These are phyloP conservation scores for Drosophila parabipectinata DNA, from an alignment of 1,140 invertebrate species.

Conservation along the genomic window DNA sequence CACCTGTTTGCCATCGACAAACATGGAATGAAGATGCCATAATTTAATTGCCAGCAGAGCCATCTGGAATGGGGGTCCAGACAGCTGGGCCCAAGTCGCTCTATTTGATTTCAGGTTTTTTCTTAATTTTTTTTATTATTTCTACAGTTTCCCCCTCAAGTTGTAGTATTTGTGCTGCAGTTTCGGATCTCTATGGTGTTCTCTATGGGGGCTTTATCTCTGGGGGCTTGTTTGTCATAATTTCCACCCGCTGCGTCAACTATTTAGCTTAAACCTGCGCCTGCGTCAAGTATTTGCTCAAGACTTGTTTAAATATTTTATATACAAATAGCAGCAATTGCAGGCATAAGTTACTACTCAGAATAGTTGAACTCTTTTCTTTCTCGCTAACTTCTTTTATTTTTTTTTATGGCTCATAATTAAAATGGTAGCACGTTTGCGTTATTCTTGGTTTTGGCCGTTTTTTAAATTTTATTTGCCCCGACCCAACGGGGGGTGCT, in stretches of 20 bases:
- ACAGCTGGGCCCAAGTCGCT: conserved; percentile 25
- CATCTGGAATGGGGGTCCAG: conserved; percentile 7
- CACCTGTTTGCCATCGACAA: conserved; percentile 51
- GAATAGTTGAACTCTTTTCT: conserved; percentile 13
- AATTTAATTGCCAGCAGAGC: conserved; percentile 37
- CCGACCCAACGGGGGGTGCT: conserved; percentile 36
- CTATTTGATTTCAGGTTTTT: conserved; percentile 55
- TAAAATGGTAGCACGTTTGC: conserved; percentile 64
- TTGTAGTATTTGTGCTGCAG: conserved; percentile 37
- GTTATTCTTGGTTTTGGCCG: conserved; percentile 24
- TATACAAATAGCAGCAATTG: conserved; percentile 68
- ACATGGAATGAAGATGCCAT: conserved; percentile 54
- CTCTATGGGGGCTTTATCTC: conserved; percentile 40
- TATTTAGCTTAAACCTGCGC: conserved; percentile 55
- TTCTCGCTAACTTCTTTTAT: conserved; percentile 22
- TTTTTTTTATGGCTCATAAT: conserved; percentile 64
- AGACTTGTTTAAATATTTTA: conserved; percentile 70
- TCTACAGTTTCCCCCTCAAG: conserved; percentile 23
- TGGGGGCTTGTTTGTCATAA: conserved; percentile 45
- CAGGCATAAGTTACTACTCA: conserved; percentile 64
- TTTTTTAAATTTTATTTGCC: conserved; percentile 19
- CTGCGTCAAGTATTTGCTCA: conserved; percentile 68
- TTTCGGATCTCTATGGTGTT: conserved; percentile 33
- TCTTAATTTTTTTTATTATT: conserved; percentile 6
- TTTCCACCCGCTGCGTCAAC: conserved; percentile 49